Conservation (phyloP, 2,113 vertebrate genomes). For the Mesitornis unicolor region DNA sequence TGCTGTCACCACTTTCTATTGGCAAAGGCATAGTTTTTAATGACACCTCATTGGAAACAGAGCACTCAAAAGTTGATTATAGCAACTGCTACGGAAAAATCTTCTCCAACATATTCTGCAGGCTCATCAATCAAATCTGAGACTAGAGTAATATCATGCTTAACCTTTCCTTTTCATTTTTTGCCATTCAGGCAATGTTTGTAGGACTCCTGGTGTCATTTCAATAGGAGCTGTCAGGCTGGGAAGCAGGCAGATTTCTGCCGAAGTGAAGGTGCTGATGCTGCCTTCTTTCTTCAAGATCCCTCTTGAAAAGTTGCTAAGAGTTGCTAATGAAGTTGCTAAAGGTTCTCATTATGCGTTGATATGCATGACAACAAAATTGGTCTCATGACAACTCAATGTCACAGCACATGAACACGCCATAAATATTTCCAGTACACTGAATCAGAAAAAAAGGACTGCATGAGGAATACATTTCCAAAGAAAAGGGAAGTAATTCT, state of each 20-base stretch:
- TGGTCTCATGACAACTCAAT: not conserved
- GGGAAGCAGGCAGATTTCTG: not conserved
- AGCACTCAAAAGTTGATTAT: not conserved
- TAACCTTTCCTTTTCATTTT: not conserved
- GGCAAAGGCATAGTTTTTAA: not conserved
- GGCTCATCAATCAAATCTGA: not conserved
- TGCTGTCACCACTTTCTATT: not conserved
- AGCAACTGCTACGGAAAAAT: not conserved
- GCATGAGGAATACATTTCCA: not conserved
- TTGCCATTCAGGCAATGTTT: not conserved
- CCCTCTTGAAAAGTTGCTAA: not conserved
- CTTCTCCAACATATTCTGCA: not conserved
- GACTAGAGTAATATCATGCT: not conserved
- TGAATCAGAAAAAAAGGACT: not conserved
- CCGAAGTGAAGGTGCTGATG: not conserved
- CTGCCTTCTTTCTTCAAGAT: not conserved
- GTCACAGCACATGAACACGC: not conserved
- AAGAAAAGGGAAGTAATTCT: not conserved
- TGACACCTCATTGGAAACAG: not conserved
- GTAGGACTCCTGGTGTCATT: not conserved
- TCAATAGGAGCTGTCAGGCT: not conserved
- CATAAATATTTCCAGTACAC: not conserved
- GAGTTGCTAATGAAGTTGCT: slow-evolving; percentile 8
- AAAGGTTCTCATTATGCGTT: not conserved
- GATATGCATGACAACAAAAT: not conserved